Conservation (phyloP, 1,140 invertebrate species). For the Thaumetopoea pityocampa region DNA sequence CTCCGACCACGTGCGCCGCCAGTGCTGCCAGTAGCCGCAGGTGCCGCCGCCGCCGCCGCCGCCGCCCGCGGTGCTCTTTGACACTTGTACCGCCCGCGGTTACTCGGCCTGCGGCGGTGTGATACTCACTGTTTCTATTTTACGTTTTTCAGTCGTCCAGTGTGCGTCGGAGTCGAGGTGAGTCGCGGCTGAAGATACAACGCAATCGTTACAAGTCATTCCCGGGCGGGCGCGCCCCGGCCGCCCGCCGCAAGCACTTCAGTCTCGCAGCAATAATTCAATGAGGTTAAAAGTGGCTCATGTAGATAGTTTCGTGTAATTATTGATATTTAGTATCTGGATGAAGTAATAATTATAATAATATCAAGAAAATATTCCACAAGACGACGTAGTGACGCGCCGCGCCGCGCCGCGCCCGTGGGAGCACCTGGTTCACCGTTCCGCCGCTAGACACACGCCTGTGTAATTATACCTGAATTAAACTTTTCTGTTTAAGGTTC, state of each 20-base stretch:
- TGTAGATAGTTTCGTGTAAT: conserved; percentile 75
- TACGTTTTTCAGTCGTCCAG: conserved; percentile 46
- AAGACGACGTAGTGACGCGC: conserved; percentile 37
- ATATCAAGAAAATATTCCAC: conserved; percentile 27
- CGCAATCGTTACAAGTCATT: conserved; percentile 66
- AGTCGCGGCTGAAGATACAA: conserved; percentile 49
- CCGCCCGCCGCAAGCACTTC: conserved; percentile 18
- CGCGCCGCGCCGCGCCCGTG: no score
- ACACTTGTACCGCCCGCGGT: no score
- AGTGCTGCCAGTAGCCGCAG: conserved; percentile 90
- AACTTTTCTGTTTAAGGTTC: conserved; percentile 39
- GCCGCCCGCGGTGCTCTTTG: no score
- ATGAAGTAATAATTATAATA: conserved; percentile 45
- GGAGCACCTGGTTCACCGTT: conserved; percentile 34
- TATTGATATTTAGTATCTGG: conserved; percentile 68
- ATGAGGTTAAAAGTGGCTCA: conserved; percentile 53
- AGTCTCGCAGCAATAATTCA: conserved; percentile 42
- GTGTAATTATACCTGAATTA: conserved; percentile 37
- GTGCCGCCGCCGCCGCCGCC: no score
- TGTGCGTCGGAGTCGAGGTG: conserved; percentile 46
- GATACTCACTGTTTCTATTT: no score
- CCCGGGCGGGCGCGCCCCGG: no score
- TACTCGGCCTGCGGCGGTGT: no score
- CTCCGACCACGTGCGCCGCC: conserved; percentile 89
- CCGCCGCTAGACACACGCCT: conserved; percentile 37